These are phyloP conservation scores for Prochilodus magdalenae DNA, from an alignment of 2,113 vertebrate genomes.

Conservation along the genomic window DNA sequence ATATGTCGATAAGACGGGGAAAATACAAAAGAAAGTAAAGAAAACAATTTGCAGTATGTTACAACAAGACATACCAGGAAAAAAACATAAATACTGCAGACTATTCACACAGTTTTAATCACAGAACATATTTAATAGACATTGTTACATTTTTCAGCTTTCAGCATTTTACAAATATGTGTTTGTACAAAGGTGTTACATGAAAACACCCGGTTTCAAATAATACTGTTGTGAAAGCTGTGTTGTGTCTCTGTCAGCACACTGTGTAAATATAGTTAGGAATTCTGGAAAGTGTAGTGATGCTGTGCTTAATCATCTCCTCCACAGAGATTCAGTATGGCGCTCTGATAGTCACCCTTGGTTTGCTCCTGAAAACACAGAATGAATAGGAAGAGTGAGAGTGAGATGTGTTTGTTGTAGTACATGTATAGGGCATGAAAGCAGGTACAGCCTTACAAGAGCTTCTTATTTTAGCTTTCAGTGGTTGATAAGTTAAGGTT, in stretches of 20 bases:
- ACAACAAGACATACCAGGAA: neutral
- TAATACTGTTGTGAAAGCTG: neutral
- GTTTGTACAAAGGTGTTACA: too few relatives aligned
- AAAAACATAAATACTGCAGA: neutral
- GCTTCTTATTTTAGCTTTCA: too few relatives aligned
- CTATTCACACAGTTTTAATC: neutral
- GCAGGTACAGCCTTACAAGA: too few relatives aligned
- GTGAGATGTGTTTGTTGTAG: neutral
- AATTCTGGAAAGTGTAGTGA: neutral
- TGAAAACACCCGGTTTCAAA: too few relatives aligned
- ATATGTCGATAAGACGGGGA: too few relatives aligned
- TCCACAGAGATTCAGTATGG: constrained; percentile 88
- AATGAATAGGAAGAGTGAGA: neutral
- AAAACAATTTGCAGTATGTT: too few relatives aligned
- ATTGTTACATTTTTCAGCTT: neutral
- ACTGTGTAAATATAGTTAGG: neutral
- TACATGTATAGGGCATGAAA: neutral
- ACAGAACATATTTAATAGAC: neutral
- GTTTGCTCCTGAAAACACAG: constrained; percentile 87
- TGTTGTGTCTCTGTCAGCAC: neutral
- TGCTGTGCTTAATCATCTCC: constrained; percentile 79
- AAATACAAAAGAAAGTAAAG: too few relatives aligned
- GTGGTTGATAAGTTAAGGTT: too few relatives aligned
- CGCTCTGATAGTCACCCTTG: constrained; percentile 96
- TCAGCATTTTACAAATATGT: neutral